Evolutionary conservation across 2,888 invertebrate species (phyloP).

Genomic region (Drosophila greeni): DNA sequence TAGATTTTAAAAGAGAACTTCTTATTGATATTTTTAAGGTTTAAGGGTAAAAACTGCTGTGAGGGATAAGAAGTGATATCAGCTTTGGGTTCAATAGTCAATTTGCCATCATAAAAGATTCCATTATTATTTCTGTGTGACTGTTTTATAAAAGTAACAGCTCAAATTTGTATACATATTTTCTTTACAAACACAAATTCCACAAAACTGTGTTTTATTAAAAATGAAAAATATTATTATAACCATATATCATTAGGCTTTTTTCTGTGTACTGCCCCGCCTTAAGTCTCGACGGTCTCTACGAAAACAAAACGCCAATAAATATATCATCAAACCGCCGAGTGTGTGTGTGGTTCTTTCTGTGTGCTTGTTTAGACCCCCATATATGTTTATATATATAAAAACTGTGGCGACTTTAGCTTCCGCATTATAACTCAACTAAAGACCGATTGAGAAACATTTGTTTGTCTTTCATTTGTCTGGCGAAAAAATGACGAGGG

Average conservation of each 20-base stretch:
- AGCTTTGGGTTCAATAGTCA: too few species aligned
- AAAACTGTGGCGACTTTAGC: slow-evolving; percentile 34
- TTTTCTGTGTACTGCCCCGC: slow-evolving; percentile 8
- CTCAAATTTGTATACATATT: too few species aligned
- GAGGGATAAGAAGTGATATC: too few species aligned
- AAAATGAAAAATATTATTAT: neutral
- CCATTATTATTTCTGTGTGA: too few species aligned
- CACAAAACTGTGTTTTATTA: too few species aligned
- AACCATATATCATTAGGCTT: neutral
- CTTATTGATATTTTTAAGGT: too few species aligned
- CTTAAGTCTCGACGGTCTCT: slow-evolving; percentile 8
- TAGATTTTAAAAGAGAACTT: neutral
- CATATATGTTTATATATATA: slow-evolving; percentile 16
- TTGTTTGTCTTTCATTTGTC: slow-evolving; percentile 11
- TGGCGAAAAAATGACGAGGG: slow-evolving; percentile 3
- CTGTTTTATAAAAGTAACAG: too few species aligned
- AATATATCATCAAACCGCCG: slow-evolving; percentile 38
- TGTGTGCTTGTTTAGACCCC: slow-evolving; percentile 15
- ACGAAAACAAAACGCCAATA: slow-evolving; percentile 35
- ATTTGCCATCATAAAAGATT: too few species aligned
- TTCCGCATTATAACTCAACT: slow-evolving; percentile 40
- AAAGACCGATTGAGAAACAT: slow-evolving; percentile 28
- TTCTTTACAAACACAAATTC: too few species aligned
- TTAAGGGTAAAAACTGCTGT: too few species aligned
- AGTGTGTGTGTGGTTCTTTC: slow-evolving; percentile 3